These are phyloP conservation scores for Bellardia bayeri DNA, from an alignment of 2,888 invertebrate species.

Conservation along the genomic window DNA sequence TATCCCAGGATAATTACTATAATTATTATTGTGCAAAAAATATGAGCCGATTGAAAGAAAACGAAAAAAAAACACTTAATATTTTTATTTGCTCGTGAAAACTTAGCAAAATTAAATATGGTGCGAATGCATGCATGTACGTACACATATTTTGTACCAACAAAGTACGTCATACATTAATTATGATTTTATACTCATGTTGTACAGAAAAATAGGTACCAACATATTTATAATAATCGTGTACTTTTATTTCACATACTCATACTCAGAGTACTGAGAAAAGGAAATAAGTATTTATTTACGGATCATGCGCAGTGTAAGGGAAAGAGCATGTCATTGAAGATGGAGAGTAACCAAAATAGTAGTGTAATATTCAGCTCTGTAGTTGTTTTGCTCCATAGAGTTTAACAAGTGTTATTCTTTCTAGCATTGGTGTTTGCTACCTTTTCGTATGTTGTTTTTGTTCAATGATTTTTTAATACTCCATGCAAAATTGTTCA, in stretches of 20 bases:
- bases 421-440: slow-evolving; percentile 50
- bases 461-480: slow-evolving; percentile 41
- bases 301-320: slow-evolving; percentile 57
- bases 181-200: slow-evolving; percentile 53
- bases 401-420: slow-evolving; percentile 67
- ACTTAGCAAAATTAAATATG: neutral
- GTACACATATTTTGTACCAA: neutral
- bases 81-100: neutral
- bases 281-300: neutral
- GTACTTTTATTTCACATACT: neutral
- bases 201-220: slow-evolving; percentile 32
- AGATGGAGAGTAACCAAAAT: slow-evolving; percentile 4
- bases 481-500: slow-evolving; percentile 42
- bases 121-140: neutral
- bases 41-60: neutral
- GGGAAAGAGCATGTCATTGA: neutral
- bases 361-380: slow-evolving; percentile 8
- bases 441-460: slow-evolving; percentile 10
- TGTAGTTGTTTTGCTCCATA: slow-evolving; percentile 1
- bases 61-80: neutral
- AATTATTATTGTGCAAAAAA: neutral
- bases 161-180: slow-evolving; percentile 65
- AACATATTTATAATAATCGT: slow-evolving; percentile 1
- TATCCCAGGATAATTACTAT: too few relatives aligned
- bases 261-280: neutral